Conservation (phyloP, 2,888 invertebrate species). For the Fragum whitleyi region DNA sequence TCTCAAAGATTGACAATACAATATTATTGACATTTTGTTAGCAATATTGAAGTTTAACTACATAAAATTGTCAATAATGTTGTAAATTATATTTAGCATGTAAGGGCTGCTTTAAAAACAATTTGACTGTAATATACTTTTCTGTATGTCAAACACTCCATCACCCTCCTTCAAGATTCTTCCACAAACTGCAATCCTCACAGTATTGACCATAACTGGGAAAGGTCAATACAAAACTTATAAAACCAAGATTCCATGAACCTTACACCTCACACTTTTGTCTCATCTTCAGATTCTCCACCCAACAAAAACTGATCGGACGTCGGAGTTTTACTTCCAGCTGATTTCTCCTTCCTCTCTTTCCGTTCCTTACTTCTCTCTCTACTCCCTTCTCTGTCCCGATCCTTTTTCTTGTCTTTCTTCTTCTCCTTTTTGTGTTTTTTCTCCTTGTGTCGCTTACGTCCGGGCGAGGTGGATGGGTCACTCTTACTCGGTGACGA, state of each 20-base stretch:
- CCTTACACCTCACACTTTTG: slow-evolving; percentile 21
- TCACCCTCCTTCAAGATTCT: too few relatives aligned
- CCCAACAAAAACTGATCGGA: slow-evolving; percentile 52
- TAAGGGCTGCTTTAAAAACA: too few relatives aligned
- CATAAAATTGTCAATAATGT: too few relatives aligned
- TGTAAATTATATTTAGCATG: too few relatives aligned
- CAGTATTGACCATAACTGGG: too few relatives aligned
- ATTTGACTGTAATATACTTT: too few relatives aligned
- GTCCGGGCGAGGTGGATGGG: slow-evolving; percentile 31
- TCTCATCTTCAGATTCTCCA: slow-evolving; percentile 51
- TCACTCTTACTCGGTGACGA: slow-evolving; percentile 51
- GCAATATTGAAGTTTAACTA: too few relatives aligned
- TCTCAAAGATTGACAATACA: too few relatives aligned
- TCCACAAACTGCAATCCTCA: too few relatives aligned
- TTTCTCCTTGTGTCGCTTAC: slow-evolving; percentile 44
- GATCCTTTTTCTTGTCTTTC: slow-evolving; percentile 47
- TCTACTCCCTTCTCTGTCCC: slow-evolving; percentile 20
- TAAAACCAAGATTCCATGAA: not conserved
- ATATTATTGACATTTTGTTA: too few relatives aligned
- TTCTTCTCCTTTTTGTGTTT: slow-evolving; percentile 53
- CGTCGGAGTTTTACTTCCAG: slow-evolving; percentile 50
- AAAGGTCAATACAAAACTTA: too few relatives aligned
- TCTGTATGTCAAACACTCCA: too few relatives aligned
- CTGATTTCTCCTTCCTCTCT: slow-evolving; percentile 33
- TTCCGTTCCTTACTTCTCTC: slow-evolving; percentile 46